Evolutionary conservation across 2,797 vertebrate genomes (phyloP).

Genomic region (Sebastes taczanowskii): DNA sequence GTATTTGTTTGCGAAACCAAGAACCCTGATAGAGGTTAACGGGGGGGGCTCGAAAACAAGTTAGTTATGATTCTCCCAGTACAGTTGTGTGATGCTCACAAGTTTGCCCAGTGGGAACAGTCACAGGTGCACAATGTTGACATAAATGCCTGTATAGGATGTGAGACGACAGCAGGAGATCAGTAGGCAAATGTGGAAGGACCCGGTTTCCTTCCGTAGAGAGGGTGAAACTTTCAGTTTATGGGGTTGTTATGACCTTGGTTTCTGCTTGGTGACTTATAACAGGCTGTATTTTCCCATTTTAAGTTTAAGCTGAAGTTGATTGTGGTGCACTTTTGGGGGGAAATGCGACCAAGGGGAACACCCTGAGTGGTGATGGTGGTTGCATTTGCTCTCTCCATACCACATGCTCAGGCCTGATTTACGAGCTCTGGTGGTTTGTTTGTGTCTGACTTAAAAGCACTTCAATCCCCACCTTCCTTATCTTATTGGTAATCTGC

Average conservation of each 20-base stretch:
- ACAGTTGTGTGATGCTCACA: conserved; percentile 24
- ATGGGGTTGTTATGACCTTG: neutral
- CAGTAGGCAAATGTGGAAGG: conserved; percentile 40
- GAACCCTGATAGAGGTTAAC: conserved; percentile 33
- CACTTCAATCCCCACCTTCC: neutral
- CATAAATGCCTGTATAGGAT: conserved; percentile 41
- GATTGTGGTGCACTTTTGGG: neutral
- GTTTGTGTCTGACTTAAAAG: conserved; percentile 7
- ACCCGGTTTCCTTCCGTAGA: conserved; percentile 18
- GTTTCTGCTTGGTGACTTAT: neutral
- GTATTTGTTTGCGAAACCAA: conserved; percentile 71
- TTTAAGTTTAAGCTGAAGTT: neutral
- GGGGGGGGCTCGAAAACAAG: conserved; percentile 14
- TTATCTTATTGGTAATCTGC: conserved; percentile 20
- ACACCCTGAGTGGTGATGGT: neutral
- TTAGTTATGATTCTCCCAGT: conserved; percentile 27
- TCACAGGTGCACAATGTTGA: conserved; percentile 79
- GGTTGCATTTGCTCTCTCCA: conserved; percentile 21
- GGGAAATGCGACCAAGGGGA: conserved; percentile 4
- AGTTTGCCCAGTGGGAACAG: conserved; percentile 65
- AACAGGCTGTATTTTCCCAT: neutral
- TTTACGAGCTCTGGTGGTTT: neutral
- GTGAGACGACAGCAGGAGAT: conserved; percentile 45
- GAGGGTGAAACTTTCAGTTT: conserved; percentile 7
- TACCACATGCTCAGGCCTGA: neutral